phyloP scores from a whole-genome alignment of 2,113 vertebrate genomes.

The Bos javanicus region DNA sequence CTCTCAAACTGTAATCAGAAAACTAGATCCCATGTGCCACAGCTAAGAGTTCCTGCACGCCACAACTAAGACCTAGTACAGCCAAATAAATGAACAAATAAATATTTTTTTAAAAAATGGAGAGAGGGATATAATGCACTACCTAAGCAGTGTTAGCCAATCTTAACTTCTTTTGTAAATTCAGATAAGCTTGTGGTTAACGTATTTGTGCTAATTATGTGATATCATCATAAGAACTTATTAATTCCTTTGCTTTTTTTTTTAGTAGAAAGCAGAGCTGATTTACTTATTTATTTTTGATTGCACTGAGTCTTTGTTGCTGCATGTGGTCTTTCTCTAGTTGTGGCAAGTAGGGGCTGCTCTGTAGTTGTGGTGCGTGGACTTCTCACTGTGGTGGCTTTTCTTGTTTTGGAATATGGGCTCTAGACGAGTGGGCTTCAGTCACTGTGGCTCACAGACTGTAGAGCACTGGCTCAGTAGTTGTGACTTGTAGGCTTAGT shows the following conservation, averaged over 20 bases:
- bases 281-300: background rate
- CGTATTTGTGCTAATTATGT: background rate
- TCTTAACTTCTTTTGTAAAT: background rate
- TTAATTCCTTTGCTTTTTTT: background rate
- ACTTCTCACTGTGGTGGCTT: background rate
- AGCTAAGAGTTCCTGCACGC: background rate
- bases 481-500: background rate
- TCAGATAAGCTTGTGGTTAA: background rate
- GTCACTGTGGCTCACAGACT: background rate
- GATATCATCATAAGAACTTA: background rate
- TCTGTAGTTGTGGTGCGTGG: background rate
- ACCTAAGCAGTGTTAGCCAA: background rate
- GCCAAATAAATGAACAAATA: background rate
- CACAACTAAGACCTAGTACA: background rate
- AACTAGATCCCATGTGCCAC: background rate
- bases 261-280: background rate
- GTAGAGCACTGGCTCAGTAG: background rate
- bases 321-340: background rate
- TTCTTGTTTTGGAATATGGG: background rate
- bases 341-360: background rate
- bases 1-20: background rate
- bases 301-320: background rate
- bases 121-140: background rate
- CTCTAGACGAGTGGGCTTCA: background rate
- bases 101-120: background rate